Base-by-base conservation (phyloP, 2,888 invertebrate genomes). In the Serripes groenlandicus region DNA sequence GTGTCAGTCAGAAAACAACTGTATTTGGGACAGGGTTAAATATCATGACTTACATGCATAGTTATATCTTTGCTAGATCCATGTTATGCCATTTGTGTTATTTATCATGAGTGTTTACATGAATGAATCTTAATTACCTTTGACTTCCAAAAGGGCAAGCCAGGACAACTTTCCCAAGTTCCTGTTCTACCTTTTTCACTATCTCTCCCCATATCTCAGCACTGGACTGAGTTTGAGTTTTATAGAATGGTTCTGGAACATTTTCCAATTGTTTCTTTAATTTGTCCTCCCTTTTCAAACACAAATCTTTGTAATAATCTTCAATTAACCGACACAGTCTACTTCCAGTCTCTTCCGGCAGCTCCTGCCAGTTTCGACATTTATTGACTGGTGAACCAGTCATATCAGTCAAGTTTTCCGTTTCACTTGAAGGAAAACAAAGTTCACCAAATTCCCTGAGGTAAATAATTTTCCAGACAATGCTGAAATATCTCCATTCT, bases 131-230 rank as follows among this genome's bases (percentile, higher is more conserved):
- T n/a, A n/a, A 68, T 58, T 81, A 92, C 93, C 92, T 92, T 74
- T 92, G 92, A 88, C 93, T 93, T 21, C 92, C 92, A 91, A 92
- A 93, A 18, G 92, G 92, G 83, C 93, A 93, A 18, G 92, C 92
- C 30, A 93, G 68, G 49, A 92, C 84, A 37, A 93, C 90, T 80
- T 78, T 86, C 7, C 93, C 92, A 49, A 93, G 87, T 54, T 91
- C 90, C 52, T 49, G 76, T 66, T 91, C 88, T n/a, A 92, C 91
- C 81, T 91, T 91, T 4, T 81, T 69, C 1, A 91, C 82, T 37
- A 92, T 81, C 7, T 75, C 77, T 26, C 52, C 82, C 92, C 92
- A 92, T 9, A 86, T 86, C 28, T 87, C 83, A 23, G 82, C 81
- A 42, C 73, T 76, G 23, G 70, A 69, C 21, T 28, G 35, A 9